Evolutionary conservation across 2,797 vertebrate species (phyloP).

Genomic region (Spea hammondii): DNA sequence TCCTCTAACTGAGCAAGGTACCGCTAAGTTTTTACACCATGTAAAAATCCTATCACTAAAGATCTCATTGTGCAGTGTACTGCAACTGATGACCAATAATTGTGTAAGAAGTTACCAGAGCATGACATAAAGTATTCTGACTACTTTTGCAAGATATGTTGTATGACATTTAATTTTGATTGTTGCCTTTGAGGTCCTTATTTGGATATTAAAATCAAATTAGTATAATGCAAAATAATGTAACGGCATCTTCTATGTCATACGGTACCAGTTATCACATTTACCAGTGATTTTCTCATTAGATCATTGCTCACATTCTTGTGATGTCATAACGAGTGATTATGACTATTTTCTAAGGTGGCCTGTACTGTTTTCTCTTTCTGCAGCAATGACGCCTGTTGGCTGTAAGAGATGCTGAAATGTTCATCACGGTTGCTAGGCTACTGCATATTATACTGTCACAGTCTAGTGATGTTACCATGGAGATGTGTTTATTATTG

Average conservation of each 20-base stretch:
- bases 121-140: too few species aligned
- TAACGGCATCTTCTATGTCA: background rate
- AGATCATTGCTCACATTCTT: background rate
- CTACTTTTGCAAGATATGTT: too few species aligned
- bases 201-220: too few species aligned
- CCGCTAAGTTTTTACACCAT: too few species aligned
- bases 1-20: too few species aligned
- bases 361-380: background rate
- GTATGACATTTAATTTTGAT: too few species aligned
- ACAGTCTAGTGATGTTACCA: constrained; percentile 61
- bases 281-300: background rate
- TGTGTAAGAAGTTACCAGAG: too few species aligned
- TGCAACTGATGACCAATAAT: too few species aligned
- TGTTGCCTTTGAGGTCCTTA: too few species aligned
- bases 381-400: constrained; percentile 33
- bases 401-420: constrained; percentile 42
- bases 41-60: too few species aligned
- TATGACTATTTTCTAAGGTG: background rate
- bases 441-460: constrained; percentile 54
- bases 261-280: background rate
- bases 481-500: constrained; percentile 60
- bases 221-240: too few species aligned
- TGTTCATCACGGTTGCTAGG: constrained; percentile 58
- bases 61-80: too few species aligned
- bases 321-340: background rate